Evolutionary conservation across 2,888 invertebrate species (phyloP), one percentile per base, ranked within the genome.

Genomic region (Catocala fraxini): DNA sequence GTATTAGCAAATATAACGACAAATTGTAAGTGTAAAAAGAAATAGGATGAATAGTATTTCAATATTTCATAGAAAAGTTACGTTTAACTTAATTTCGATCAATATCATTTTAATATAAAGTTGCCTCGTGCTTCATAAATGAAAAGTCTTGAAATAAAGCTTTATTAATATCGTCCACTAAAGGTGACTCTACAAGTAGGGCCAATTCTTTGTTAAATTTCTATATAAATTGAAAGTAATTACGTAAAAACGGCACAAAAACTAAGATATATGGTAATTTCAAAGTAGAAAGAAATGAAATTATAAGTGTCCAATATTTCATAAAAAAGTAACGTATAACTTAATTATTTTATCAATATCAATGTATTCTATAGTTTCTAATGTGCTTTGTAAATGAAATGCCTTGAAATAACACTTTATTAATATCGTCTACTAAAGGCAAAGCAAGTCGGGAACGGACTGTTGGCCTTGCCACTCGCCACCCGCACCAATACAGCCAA

Each of bases 151-250:
- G 59, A 69, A 68, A 73, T 73, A 71, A 82, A 86, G 85, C 84
- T 84, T 84, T 85, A 81, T 84, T 86, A 86, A 84, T 83, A 84
- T 79, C 69, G 67, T 71, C 68, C 63, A 66, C 56, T 61, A 47
- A 65, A 65, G 53, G 34, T 25, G 25, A 25, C 25, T 25, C 25
- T 25, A 25, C 4, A 25, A 25, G 4, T 25, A 25, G 25, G 3
- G 25, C 4, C 25, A 25, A 25, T 25, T 25, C 25, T 25, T 25
- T 25, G 25, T 25, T 1, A 25, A 25, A 25, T 25, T 25, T 25
- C 25, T 25, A 25, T 25, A 25, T 25, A 25, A 25, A 25, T 25
- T 25, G 25, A 25, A 25, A 4, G 25, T 25, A 25, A 25, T 25
- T 25, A 25, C 25, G 25, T 25, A 47, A 9, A 47, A 47, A 47